phyloP scores from a whole-genome alignment of 2,888 invertebrate genomes.

The Synergus laeviventris region DNA sequence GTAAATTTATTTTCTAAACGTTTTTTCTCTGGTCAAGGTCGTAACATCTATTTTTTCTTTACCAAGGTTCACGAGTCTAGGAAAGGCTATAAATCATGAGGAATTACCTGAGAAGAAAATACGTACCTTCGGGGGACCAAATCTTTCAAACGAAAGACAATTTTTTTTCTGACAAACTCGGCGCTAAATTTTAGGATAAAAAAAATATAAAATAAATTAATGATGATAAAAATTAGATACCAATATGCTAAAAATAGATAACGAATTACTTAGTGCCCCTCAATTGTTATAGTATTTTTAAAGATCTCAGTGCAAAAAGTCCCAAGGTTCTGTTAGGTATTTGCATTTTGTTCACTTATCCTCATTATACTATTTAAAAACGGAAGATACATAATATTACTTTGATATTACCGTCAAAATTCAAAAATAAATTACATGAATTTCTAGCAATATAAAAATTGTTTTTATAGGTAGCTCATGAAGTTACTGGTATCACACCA shows the following conservation, averaged over 20 bases:
- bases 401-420: neutral
- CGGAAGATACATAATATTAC: too few relatives aligned
- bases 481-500: neutral
- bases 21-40: neutral
- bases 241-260: neutral
- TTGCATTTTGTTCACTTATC: neutral
- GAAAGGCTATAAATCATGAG: conserved; percentile 9
- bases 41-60: neutral
- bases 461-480: neutral
- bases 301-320: neutral
- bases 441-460: neutral
- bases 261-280: neutral
- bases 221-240: neutral
- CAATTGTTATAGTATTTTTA: neutral
- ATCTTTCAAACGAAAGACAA: neutral
- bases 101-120: neutral
- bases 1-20: neutral
- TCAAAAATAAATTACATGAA: neutral
- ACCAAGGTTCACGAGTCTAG: neutral
- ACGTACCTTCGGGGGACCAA: neutral
- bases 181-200: neutral
- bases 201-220: neutral
- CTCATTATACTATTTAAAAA: neutral
- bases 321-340: neutral
- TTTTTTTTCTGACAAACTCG: neutral